phyloP scores from a whole-genome alignment of 2,797 vertebrate genomes.

The Remorina albescens region DNA sequence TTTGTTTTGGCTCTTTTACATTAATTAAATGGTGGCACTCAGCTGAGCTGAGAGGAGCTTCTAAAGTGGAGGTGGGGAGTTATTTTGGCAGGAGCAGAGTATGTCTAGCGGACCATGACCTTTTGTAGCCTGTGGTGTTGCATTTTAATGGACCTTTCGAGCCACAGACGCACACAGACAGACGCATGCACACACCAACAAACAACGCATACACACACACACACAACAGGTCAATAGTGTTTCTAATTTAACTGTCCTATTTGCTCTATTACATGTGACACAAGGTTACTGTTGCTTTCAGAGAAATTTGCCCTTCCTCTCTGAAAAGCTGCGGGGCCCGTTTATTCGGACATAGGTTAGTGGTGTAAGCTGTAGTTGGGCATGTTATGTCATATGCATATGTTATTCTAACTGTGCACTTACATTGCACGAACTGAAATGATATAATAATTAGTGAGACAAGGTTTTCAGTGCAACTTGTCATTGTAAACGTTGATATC shows the following conservation, averaged over 20 bases:
- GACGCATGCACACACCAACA: neutral
- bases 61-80: conserved; percentile 27
- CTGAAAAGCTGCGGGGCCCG: conserved; percentile 38
- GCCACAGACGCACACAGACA: conserved; percentile 34
- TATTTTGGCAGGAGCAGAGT: conserved; percentile 55
- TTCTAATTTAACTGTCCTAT: conserved; percentile 73
- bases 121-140: conserved; percentile 73
- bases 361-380: conserved; percentile 3
- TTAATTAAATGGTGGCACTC: conserved; percentile 11
- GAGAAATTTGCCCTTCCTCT: conserved; percentile 42
- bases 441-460: no score
- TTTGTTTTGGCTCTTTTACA: neutral
- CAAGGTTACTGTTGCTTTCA: conserved; percentile 59
- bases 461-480: conserved; percentile 6
- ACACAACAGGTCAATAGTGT: conserved; percentile 66
- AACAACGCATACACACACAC: neutral
- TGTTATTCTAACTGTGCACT: neutral
- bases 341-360: conserved; percentile 22
- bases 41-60: conserved; percentile 15
- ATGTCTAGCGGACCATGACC: conserved; percentile 46
- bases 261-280: conserved; percentile 61
- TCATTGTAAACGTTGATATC: neutral
- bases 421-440: conserved; percentile 8
- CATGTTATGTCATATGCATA: neutral
- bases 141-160: conserved; percentile 74